phyloP scores from a whole-genome alignment of 1,140 invertebrate genomes.

The Palaemon carinicauda region DNA sequence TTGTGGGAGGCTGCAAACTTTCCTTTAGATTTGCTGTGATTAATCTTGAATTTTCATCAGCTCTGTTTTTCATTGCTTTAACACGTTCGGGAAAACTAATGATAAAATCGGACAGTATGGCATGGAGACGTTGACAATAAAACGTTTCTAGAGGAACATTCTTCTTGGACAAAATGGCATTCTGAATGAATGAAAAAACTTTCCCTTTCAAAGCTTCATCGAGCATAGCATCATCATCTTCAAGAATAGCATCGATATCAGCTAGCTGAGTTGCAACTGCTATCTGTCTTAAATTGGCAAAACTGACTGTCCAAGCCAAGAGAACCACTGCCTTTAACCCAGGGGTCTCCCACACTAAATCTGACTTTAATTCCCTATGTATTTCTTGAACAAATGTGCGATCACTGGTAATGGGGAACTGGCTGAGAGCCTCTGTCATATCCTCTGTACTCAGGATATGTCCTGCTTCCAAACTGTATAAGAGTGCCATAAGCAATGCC shows the following conservation, averaged over 20 bases:
- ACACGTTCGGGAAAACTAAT: slow-evolving; percentile 90
- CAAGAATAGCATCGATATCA: slow-evolving; percentile 62
- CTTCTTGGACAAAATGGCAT: slow-evolving; percentile 53
- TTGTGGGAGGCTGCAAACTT: slow-evolving; percentile 80
- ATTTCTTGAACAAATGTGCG: slow-evolving; percentile 56
- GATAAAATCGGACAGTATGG: slow-evolving; percentile 90
- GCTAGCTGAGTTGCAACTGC: slow-evolving; percentile 59
- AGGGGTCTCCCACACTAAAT: slow-evolving; percentile 64
- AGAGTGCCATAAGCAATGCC: slow-evolving; percentile 80
- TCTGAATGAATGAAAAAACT: slow-evolving; percentile 57
- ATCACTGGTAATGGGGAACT: slow-evolving; percentile 58
- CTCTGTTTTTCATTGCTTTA: slow-evolving; percentile 81
- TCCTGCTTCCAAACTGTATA: slow-evolving; percentile 86
- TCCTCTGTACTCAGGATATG: slow-evolving; percentile 68
- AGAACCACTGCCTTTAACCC: slow-evolving; percentile 79
- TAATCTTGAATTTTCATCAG: slow-evolving; percentile 84
- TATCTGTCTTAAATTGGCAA: slow-evolving; percentile 78
- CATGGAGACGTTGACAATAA: slow-evolving; percentile 84
- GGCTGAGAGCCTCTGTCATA: slow-evolving; percentile 53
- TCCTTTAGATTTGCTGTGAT: slow-evolving; percentile 68
- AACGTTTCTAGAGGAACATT: slow-evolving; percentile 70
- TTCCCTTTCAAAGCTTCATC: slow-evolving; percentile 77
- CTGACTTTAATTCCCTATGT: slow-evolving; percentile 52
- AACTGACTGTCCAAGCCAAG: slow-evolving; percentile 80
- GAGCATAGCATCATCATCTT: slow-evolving; percentile 80